Percentiles rank a stretch among this genome's conserved stretches.
Evolutionary conservation across 2,797 vertebrate genomes (phyloP).

Genomic region (Astyanax mexicanus): DNA sequence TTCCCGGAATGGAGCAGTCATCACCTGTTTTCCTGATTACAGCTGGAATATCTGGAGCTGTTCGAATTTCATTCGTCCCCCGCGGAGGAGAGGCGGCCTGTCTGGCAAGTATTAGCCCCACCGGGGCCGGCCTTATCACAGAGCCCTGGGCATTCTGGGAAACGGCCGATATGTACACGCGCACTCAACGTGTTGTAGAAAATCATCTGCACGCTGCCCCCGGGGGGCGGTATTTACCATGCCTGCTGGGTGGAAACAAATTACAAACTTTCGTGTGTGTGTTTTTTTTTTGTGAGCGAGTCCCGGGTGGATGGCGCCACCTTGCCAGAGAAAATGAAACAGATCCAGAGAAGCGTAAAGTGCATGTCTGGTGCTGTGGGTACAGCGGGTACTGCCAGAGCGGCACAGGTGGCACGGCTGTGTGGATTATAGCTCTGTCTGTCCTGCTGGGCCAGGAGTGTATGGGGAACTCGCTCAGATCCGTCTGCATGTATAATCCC

Average conservation of each 20-base stretch:
- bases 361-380: slow-evolving; percentile 34
- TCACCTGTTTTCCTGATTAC: slow-evolving; percentile 40
- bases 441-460: neutral
- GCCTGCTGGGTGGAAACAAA: slow-evolving; percentile 59
- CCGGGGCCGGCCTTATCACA: slow-evolving; percentile 43
- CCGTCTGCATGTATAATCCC: slow-evolving; percentile 12
- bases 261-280: slow-evolving; percentile 42
- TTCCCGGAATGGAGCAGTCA: slow-evolving; percentile 8
- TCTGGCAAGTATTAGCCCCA: neutral
- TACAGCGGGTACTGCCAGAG: slow-evolving; percentile 30
- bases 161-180: slow-evolving; percentile 32
- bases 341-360: slow-evolving; percentile 49
- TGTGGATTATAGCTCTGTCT: slow-evolving; percentile 18
- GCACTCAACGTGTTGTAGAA: slow-evolving; percentile 29
- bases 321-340: slow-evolving; percentile 43
- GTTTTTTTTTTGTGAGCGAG: slow-evolving; percentile 6
- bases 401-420: slow-evolving; percentile 32
- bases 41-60: slow-evolving; percentile 37
- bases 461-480: neutral
- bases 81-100: slow-evolving; percentile 34
- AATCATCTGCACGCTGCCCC: slow-evolving; percentile 52
- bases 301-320: slow-evolving; percentile 39
- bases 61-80: slow-evolving; percentile 40
- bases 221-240: slow-evolving; percentile 54
- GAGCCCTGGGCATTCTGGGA: slow-evolving; percentile 37